A percentile compares a stretch with the other conserved stretches of the same genome.
These are phyloP conservation scores for Lithobates sylvaticus DNA, from an alignment of 2,797 vertebrate genomes.

Conservation along the genomic window DNA sequence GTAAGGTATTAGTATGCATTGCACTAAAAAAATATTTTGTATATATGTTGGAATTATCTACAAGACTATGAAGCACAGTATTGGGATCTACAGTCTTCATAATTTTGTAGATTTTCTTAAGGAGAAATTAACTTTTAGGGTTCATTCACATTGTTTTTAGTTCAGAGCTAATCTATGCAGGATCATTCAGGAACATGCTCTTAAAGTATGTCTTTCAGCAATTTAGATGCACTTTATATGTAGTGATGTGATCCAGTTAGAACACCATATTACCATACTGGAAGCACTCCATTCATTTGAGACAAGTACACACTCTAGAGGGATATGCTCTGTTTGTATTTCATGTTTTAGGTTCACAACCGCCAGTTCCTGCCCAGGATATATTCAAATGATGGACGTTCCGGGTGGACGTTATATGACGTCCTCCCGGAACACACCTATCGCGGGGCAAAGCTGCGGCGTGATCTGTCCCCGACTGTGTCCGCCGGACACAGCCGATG, in stretches of 20 bases:
- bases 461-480: no score
- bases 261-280: not conserved
- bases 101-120: not conserved
- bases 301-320: no score
- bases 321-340: no score
- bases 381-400: no score
- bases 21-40: not conserved
- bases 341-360: no score
- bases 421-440: no score
- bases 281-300: no score
- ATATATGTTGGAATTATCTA: not conserved
- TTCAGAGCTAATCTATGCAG: not conserved
- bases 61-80: not conserved
- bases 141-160: no score
- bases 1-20: constrained; percentile 65
- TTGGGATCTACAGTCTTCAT: not conserved
- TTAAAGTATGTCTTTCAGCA: not conserved
- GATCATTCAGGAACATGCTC: not conserved
- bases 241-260: not conserved
- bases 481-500: no score
- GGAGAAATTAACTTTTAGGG: not conserved
- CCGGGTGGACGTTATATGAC: no score
- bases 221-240: not conserved
- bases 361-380: no score
- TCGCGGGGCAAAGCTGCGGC: no score